phyloP scores from a whole-genome alignment of 2,797 vertebrate genomes.

The Clamator glandarius region DNA sequence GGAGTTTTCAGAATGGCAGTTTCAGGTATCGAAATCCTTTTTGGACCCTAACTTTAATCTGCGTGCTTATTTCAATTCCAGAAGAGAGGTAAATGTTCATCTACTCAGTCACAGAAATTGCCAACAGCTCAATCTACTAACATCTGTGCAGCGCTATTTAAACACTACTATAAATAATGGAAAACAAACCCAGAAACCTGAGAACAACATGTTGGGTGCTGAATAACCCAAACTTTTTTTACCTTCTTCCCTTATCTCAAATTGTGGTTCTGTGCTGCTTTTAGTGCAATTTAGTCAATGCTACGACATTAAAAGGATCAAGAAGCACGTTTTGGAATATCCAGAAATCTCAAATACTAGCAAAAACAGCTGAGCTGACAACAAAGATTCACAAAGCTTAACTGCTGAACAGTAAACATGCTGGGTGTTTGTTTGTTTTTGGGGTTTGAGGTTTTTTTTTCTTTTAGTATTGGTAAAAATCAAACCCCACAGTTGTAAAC shows the following conservation, averaged over 20 bases:
- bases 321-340: not conserved
- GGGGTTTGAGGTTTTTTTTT: too few relatives aligned
- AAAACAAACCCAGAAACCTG: not conserved
- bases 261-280: not conserved
- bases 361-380: not conserved
- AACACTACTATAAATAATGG: not conserved
- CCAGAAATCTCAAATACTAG: not conserved
- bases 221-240: not conserved
- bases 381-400: not conserved
- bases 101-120: not conserved
- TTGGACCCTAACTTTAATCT: not conserved
- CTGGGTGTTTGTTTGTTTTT: too few relatives aligned
- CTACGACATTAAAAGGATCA: not conserved
- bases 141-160: accelerated
- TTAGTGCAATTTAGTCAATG: not conserved
- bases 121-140: not conserved
- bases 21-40: not conserved
- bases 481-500: not conserved
- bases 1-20: not conserved
- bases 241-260: not conserved
- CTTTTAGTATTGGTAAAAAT: not conserved
- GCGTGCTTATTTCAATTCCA: not conserved
- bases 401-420: not conserved
- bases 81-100: not conserved
- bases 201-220: not conserved